Evolutionary conservation across 2,888 invertebrate genomes (phyloP), one percentile per base, ranked within the genome.

Genomic region (Hedychridium roseum): DNA sequence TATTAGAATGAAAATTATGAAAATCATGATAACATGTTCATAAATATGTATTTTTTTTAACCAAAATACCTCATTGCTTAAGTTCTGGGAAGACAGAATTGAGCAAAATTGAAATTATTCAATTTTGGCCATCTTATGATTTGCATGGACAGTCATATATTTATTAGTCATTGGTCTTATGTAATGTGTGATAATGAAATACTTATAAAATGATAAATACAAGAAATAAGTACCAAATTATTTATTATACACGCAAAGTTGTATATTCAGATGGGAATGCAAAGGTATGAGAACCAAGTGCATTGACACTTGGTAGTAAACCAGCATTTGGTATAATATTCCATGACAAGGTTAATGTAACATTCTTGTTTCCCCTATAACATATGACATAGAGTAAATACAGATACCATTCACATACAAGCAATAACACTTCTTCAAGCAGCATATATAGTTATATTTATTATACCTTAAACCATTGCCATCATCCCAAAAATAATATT

Each of bases 401-500:
- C n/a, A n/a, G n/a, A n/a, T n/a, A n/a, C n/a, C n/a, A n/a, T n/a
- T n/a, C n/a, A n/a, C n/a, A n/a, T n/a, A n/a, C n/a, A n/a, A n/a
- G n/a, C n/a, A n/a, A n/a, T n/a, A n/a, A n/a, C n/a, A n/a, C n/a
- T n/a, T n/a, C n/a, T n/a, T n/a, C n/a, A n/a, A n/a, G n/a, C n/a
- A n/a, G n/a, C n/a, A n/a, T n/a, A n/a, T n/a, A n/a, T n/a, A n/a
- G n/a, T n/a, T n/a, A n/a, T n/a, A n/a, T n/a, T n/a, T n/a, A n/a
- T n/a, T 55, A 84, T 83, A 94, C 92, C 88, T 92, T 39, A 99
- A 84, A 66, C 97, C 97, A 80, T 94, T 94, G 51, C 98, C 98
- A 83, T 98, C 98, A 84, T 99, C 99, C 94, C 97, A 96, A 83
- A 99, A 99, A 77, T 98, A 99, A 82, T 99, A 99, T 76, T 99